Evolutionary conservation across 1,140 invertebrate species (phyloP).

Genomic region (Drosophila tani): DNA sequence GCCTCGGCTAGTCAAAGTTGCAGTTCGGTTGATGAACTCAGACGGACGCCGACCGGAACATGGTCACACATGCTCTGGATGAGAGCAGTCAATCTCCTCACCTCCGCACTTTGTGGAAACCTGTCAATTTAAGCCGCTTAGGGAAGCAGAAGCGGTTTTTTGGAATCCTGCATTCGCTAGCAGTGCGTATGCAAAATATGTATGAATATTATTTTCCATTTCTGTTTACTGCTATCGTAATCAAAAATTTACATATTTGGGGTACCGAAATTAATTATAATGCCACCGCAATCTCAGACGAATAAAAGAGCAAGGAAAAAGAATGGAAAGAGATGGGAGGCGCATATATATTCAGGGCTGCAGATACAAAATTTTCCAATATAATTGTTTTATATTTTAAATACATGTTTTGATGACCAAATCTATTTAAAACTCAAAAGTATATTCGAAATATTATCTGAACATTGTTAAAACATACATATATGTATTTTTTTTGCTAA

Average conservation of each 20-base stretch:
- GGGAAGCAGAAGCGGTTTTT: slow-evolving; percentile 38
- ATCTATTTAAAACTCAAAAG: neutral
- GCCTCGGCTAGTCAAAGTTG: slow-evolving; percentile 70
- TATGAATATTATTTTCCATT: slow-evolving; percentile 63
- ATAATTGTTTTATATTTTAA: neutral
- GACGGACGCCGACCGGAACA: slow-evolving; percentile 17
- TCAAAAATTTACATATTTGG: slow-evolving; percentile 79
- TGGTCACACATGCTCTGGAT: slow-evolving; percentile 59
- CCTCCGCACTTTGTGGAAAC: slow-evolving; percentile 23
- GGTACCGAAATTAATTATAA: slow-evolving; percentile 77
- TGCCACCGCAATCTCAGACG: slow-evolving; percentile 49
- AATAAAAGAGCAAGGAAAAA: slow-evolving; percentile 21
- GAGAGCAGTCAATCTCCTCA: neutral
- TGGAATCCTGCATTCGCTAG: slow-evolving; percentile 14
- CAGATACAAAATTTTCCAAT: neutral
- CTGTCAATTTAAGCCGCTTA: slow-evolving; percentile 78
- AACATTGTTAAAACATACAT: no score
- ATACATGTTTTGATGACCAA: neutral
- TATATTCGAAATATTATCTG: no score
- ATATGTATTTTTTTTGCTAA: no score
- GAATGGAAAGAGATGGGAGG: slow-evolving; percentile 9
- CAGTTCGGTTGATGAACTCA: slow-evolving; percentile 69
- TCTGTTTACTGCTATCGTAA: slow-evolving; percentile 63
- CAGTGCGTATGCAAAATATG: slow-evolving; percentile 73
- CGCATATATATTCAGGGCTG: slow-evolving; percentile 19